A percentile compares a stretch with the other conserved stretches of the same genome.
Evolutionary conservation across 2,113 vertebrate genomes (phyloP).

Genomic region (Athene noctua): DNA sequence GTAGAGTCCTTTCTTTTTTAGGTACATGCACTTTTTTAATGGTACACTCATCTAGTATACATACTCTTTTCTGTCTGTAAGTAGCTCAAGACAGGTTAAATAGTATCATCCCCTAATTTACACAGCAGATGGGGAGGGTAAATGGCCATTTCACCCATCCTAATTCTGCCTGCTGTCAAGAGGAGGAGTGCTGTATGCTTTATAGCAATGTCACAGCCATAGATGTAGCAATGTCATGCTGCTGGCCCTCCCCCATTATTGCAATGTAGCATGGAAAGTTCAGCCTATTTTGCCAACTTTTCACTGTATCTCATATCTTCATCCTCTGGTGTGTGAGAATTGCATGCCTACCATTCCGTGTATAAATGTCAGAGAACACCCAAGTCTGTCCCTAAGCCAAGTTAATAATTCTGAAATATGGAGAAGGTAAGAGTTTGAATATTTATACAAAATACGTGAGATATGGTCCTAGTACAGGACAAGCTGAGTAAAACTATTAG

Average conservation of each 20-base stretch:
- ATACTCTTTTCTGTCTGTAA: background rate
- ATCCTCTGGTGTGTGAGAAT: background rate
- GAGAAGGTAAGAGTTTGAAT: background rate
- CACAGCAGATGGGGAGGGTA: background rate
- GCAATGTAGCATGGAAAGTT: background rate
- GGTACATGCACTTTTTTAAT: background rate
- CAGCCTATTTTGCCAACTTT: background rate
- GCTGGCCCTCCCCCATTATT: background rate
- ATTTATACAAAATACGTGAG: background rate
- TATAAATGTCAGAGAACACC: background rate
- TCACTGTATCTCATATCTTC: background rate
- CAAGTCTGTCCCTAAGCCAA: background rate
- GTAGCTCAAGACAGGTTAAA: background rate
- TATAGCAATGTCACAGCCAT: background rate
- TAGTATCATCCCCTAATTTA: background rate
- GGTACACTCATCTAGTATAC: background rate
- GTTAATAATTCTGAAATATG: background rate
- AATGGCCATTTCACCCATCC: background rate
- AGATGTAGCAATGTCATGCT: background rate
- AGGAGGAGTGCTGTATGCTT: background rate
- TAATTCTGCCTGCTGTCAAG: background rate
- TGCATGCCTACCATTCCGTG: background rate
- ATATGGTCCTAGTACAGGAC: background rate
- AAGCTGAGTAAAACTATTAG: background rate
- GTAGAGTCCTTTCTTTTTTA: background rate